Evolutionary conservation across 2,797 vertebrate genomes (phyloP).

Genomic region (Gobio occitaniae): DNA sequence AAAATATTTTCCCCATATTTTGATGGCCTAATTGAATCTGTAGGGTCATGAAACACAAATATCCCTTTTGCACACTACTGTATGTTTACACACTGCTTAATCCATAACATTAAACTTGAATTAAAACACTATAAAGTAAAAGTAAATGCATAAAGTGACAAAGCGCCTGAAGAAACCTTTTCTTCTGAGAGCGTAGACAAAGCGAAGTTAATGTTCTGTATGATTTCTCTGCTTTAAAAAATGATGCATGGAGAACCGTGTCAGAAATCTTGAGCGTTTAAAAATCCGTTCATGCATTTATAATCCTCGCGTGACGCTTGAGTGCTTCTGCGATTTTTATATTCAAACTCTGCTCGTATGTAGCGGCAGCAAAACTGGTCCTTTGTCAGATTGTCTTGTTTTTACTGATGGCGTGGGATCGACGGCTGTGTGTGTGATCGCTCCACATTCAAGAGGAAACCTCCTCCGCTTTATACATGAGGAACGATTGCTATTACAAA

Average conservation of each 20-base stretch:
- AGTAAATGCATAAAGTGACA: background rate
- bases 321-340: constrained; percentile 1
- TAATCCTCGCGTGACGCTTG: constrained; percentile 37
- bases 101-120: background rate
- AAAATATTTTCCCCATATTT: background rate
- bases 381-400: background rate
- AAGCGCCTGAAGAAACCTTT: background rate
- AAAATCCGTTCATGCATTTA: background rate
- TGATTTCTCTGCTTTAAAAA: constrained; percentile 23
- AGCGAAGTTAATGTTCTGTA: constrained; percentile 4
- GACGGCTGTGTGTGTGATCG: background rate
- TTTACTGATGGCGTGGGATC: background rate
- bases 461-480: background rate
- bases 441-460: background rate
- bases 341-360: background rate
- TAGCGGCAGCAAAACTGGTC: background rate
- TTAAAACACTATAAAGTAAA: background rate
- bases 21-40: background rate
- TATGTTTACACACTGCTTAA: too few relatives aligned
- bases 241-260: constrained; percentile 19
- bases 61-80: background rate
- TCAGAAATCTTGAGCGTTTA: constrained; percentile 6
- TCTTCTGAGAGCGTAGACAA: background rate
- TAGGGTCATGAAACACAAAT: background rate
- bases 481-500: background rate